Evolutionary conservation across 2,113 vertebrate species (phyloP).

Genomic region (Speoplatyrhinus poulsoni): DNA sequence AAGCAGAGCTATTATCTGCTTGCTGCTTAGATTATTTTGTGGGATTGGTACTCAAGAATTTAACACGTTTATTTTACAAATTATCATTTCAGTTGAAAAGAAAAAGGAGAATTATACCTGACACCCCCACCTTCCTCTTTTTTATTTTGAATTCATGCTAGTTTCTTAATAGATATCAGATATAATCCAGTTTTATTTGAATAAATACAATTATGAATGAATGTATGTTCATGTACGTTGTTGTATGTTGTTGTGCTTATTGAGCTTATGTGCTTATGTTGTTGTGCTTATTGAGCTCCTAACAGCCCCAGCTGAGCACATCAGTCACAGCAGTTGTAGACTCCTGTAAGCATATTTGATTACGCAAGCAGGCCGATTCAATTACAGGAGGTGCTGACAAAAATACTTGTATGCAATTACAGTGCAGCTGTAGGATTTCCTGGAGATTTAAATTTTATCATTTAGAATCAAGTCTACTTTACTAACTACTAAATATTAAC

Average conservation of each 20-base stretch:
- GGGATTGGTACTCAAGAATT: too few relatives aligned
- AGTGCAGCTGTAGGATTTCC: slow-evolving; percentile 45
- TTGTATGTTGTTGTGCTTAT: slow-evolving; percentile 27
- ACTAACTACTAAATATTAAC: too few relatives aligned
- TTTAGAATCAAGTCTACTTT: too few relatives aligned
- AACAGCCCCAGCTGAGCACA: slow-evolving; percentile 62
- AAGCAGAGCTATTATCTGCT: slow-evolving; percentile 36
- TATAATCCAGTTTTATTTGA: too few relatives aligned
- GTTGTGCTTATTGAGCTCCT: slow-evolving; percentile 38
- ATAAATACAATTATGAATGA: too few relatives aligned
- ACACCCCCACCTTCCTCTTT: too few relatives aligned
- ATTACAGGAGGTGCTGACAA: slow-evolving; percentile 60
- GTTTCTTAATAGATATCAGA: too few relatives aligned
- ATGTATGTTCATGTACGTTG: background rate
- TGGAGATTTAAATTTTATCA: slow-evolving; percentile 13
- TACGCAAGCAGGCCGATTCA: slow-evolving; percentile 62
- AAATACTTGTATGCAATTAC: slow-evolving; percentile 52
- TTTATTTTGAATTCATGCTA: too few relatives aligned
- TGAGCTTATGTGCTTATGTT: slow-evolving; percentile 34
- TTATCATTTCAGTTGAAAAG: too few relatives aligned
- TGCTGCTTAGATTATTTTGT: background rate
- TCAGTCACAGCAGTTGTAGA: slow-evolving; percentile 49
- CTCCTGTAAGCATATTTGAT: slow-evolving; percentile 64
- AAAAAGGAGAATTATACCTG: too few relatives aligned
- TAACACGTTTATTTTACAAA: too few relatives aligned